These are phyloP conservation scores for Cacatua alba DNA, from an alignment of 2,113 vertebrate species.

Conservation along the genomic window DNA sequence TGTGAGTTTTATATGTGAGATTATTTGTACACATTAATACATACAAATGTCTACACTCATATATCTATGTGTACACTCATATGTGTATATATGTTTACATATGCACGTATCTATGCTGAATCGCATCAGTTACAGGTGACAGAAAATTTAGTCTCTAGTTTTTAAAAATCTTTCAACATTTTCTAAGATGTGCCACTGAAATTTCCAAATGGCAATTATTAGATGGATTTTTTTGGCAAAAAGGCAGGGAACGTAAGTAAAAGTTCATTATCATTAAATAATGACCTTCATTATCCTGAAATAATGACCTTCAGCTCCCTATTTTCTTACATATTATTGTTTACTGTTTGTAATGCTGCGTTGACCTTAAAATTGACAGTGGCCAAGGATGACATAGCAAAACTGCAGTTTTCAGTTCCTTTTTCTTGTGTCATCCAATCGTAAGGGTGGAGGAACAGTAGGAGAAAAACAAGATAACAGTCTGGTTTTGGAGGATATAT, in stretches of 20 bases:
- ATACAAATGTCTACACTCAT: too few species aligned
- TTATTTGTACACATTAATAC: neutral
- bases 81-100: neutral
- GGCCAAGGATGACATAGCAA: neutral
- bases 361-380: neutral
- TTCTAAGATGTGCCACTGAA: neutral
- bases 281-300: too few species aligned
- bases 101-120: neutral
- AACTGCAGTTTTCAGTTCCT: neutral
- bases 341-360: neutral
- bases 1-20: neutral
- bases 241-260: accelerated
- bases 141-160: neutral
- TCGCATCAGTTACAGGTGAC: neutral
- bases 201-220: neutral
- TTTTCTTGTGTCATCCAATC: neutral
- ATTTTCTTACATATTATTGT: neutral
- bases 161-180: neutral
- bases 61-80: neutral
- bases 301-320: neutral
- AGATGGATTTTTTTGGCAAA: neutral
- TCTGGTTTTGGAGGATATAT: neutral
- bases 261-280: neutral
- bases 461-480: neutral
- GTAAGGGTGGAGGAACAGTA: neutral